A percentile compares a stretch with the other conserved stretches of the same genome.
phyloP scores from a whole-genome alignment of 1,140 invertebrate species.

The Chymomyza costata region DNA sequence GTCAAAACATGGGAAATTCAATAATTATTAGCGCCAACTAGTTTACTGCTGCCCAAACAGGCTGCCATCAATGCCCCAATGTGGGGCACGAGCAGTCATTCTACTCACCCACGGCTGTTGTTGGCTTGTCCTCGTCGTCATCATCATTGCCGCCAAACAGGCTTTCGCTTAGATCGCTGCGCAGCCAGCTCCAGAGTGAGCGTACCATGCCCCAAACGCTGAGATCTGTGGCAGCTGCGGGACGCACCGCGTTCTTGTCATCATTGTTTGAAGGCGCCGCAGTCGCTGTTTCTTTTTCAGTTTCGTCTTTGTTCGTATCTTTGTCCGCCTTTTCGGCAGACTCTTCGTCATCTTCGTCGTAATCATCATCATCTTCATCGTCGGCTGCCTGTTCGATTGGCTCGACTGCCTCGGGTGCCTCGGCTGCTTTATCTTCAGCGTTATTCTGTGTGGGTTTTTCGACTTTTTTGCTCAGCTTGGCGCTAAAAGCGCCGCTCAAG shows the following conservation, averaged over 20 bases:
- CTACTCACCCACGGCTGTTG: slow-evolving; percentile 52
- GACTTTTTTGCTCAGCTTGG: slow-evolving; percentile 54
- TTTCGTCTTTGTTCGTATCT: slow-evolving; percentile 20
- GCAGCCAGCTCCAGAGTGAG: slow-evolving; percentile 59
- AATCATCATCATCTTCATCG: slow-evolving; percentile 20
- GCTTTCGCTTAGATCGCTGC: slow-evolving; percentile 69
- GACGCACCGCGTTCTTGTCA: slow-evolving; percentile 51
- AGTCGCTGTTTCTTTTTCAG: slow-evolving; percentile 32
- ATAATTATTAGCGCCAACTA: slow-evolving; percentile 55
- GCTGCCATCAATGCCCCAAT: slow-evolving; percentile 15
- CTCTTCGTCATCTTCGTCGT: slow-evolving; percentile 22
- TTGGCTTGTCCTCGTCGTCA: slow-evolving; percentile 40
- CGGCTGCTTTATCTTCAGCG: slow-evolving; percentile 34
- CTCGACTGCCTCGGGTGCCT: slow-evolving; percentile 14
- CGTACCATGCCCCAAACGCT: slow-evolving; percentile 71
- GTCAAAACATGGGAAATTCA: slow-evolving; percentile 33
- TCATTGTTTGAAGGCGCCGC: slow-evolving; percentile 13
- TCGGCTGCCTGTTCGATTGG: slow-evolving; percentile 13
- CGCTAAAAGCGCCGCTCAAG: slow-evolving; percentile 42
- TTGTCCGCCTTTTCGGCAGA: slow-evolving; percentile 21
- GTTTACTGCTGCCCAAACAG: slow-evolving; percentile 24
- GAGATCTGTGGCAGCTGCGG: slow-evolving; percentile 50
- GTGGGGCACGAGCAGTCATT: slow-evolving; percentile 19
- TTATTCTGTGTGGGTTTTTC: slow-evolving; percentile 37
- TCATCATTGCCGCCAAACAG: slow-evolving; percentile 56